A percentile compares a stretch with the other conserved stretches of the same genome.
Evolutionary conservation across 2,797 vertebrate species (phyloP).

Genomic region (Rhodeus uyekii): DNA sequence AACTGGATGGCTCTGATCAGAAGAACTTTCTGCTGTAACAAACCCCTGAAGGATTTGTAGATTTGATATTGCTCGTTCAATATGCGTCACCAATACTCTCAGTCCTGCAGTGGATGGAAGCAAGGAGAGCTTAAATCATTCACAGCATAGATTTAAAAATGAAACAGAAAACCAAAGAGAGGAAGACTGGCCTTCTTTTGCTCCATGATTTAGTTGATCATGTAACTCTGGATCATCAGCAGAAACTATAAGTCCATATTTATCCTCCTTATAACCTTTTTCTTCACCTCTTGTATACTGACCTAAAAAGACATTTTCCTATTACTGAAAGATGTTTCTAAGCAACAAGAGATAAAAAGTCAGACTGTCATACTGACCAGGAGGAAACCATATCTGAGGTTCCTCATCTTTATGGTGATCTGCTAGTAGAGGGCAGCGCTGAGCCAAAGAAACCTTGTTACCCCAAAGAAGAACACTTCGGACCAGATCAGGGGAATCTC

Average conservation of each 20-base stretch:
- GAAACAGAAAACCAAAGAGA: not conserved
- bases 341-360: not conserved
- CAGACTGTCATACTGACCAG: slow-evolving; percentile 45
- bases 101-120: slow-evolving; percentile 66
- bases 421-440: slow-evolving; percentile 76
- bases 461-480: slow-evolving; percentile 74
- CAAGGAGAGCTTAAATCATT: not conserved
- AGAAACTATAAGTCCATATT: slow-evolving; percentile 68
- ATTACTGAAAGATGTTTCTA: not conserved
- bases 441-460: slow-evolving; percentile 49
- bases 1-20: slow-evolving; percentile 32
- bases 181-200: slow-evolving; percentile 68
- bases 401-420: slow-evolving; percentile 71
- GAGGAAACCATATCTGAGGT: slow-evolving; percentile 33
- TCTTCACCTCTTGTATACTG: slow-evolving; percentile 46
- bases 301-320: slow-evolving; percentile 23
- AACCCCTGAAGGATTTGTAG: slow-evolving; percentile 69
- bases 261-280: slow-evolving; percentile 48
- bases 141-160: not conserved
- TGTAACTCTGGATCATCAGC: slow-evolving; percentile 76
- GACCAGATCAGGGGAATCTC: slow-evolving; percentile 62
- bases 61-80: slow-evolving; percentile 69
- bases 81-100: slow-evolving; percentile 75
- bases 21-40: slow-evolving; percentile 44
- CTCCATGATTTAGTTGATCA: slow-evolving; percentile 70